phyloP scores from a whole-genome alignment of 2,797 vertebrate genomes.

The Typhlichthys eigenmanni region DNA sequence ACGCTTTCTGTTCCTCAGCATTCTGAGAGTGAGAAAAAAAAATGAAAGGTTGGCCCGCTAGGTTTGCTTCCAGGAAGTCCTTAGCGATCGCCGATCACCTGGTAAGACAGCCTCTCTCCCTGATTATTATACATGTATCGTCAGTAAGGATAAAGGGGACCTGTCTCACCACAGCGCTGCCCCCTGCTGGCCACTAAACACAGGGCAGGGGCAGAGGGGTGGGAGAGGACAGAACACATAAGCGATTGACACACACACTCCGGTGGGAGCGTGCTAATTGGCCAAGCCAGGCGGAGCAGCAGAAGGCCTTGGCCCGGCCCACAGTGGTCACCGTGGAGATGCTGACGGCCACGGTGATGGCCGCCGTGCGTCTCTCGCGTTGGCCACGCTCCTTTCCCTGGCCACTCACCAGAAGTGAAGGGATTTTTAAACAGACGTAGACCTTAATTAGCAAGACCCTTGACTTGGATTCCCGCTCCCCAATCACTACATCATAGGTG shows the following conservation, averaged over 20 bases:
- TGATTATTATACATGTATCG: too few relatives aligned
- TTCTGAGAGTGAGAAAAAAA: too few relatives aligned
- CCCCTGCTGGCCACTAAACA: not conserved
- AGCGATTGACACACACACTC: constrained; percentile 14
- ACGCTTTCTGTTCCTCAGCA: too few relatives aligned
- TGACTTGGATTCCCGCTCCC: constrained; percentile 63
- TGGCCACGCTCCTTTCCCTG: constrained; percentile 50
- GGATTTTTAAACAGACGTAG: constrained; percentile 76
- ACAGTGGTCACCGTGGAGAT: constrained; percentile 59
- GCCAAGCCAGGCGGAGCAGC: constrained; percentile 50
- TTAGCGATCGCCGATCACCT: too few relatives aligned
- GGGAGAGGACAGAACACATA: not conserved
- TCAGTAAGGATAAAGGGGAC: too few relatives aligned
- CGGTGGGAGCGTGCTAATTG: constrained; percentile 61
- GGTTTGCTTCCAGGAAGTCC: too few relatives aligned
- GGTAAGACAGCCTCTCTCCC: too few relatives aligned
- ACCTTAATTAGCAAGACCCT: constrained; percentile 80
- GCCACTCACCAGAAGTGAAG: constrained; percentile 47
- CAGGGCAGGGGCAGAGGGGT: not conserved
- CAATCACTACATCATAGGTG: constrained; percentile 33
- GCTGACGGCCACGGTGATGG: constrained; percentile 70
- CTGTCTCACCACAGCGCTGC: too few relatives aligned
- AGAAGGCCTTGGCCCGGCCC: constrained; percentile 49
- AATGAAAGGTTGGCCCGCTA: too few relatives aligned
- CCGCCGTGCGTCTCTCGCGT: constrained; percentile 61